Percentiles rank a stretch among this genome's conserved stretches.
phyloP scores from a whole-genome alignment of 2,888 invertebrate species.

The Ernsta delagoae region DNA sequence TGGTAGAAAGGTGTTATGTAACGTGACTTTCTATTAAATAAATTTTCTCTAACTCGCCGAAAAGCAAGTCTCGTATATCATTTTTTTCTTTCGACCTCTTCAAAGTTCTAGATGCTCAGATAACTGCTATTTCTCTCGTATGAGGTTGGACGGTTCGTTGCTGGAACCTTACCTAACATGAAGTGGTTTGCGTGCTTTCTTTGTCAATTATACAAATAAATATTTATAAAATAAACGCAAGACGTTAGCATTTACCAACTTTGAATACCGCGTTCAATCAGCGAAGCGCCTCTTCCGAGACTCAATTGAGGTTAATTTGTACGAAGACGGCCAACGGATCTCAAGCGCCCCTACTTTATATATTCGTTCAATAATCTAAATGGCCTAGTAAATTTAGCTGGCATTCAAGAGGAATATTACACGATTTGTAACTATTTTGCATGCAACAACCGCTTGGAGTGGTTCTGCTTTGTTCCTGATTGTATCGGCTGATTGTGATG shows the following conservation, averaged over 20 bases:
- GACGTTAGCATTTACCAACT: slow-evolving; percentile 60
- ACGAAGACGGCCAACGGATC: slow-evolving; percentile 79
- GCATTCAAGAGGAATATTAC: slow-evolving; percentile 42
- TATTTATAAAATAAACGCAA: slow-evolving; percentile 42
- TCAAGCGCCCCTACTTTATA: slow-evolving; percentile 79
- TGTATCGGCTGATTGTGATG: slow-evolving; percentile 12
- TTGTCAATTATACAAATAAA: background rate
- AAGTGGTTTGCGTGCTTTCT: background rate
- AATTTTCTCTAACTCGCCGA: no score
- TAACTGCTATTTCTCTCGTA: background rate
- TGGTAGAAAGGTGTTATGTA: background rate
- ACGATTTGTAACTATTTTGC: slow-evolving; percentile 21
- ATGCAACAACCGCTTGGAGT: background rate
- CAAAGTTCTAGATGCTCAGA: no score
- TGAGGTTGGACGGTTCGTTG: no score
- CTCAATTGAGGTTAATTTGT: slow-evolving; percentile 84
- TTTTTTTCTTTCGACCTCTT: no score
- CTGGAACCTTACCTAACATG: background rate
- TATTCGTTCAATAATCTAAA: slow-evolving; percentile 79
- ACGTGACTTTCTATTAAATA: background rate
- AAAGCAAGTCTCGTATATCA: no score
- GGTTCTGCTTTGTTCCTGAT: slow-evolving; percentile 4
- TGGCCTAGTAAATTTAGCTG: slow-evolving; percentile 58
- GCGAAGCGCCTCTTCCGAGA: slow-evolving; percentile 79
- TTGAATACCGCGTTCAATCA: slow-evolving; percentile 77